Conservation (phyloP, 2,797 vertebrate species). For the Onychomys leucogaster region DNA sequence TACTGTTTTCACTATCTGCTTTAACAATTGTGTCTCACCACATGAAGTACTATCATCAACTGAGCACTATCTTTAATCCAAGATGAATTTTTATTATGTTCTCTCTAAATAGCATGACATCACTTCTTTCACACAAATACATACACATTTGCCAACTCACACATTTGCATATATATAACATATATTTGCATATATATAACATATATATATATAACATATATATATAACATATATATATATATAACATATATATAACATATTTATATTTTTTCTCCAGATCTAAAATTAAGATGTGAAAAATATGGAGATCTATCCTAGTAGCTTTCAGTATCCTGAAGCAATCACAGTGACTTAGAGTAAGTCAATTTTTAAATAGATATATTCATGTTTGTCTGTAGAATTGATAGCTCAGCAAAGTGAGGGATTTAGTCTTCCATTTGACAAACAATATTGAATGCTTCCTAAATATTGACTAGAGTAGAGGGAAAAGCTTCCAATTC, state of each 20-base stretch:
- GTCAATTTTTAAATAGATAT: constrained; percentile 67
- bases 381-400: constrained; percentile 61
- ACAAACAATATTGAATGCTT: constrained; percentile 53
- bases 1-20: background rate
- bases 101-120: background rate
- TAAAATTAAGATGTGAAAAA: constrained; percentile 72
- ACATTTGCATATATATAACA: no score
- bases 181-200: no score
- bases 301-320: constrained; percentile 59
- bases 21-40: background rate
- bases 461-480: constrained; percentile 45
- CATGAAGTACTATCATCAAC: background rate
- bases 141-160: background rate
- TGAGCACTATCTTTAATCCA: background rate
- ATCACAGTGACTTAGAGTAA: constrained; percentile 64
- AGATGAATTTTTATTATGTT: background rate
- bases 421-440: constrained; percentile 61
- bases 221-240: no score
- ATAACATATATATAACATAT: no score
- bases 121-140: background rate
- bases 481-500: background rate
- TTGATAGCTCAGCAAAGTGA: constrained; percentile 60
- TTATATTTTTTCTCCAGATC: constrained; percentile 63
- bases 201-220: no score
- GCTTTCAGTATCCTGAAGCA: constrained; percentile 78